Evolutionary conservation across 2,888 invertebrate species (phyloP).

Genomic region (Bunonema sp.): DNA sequence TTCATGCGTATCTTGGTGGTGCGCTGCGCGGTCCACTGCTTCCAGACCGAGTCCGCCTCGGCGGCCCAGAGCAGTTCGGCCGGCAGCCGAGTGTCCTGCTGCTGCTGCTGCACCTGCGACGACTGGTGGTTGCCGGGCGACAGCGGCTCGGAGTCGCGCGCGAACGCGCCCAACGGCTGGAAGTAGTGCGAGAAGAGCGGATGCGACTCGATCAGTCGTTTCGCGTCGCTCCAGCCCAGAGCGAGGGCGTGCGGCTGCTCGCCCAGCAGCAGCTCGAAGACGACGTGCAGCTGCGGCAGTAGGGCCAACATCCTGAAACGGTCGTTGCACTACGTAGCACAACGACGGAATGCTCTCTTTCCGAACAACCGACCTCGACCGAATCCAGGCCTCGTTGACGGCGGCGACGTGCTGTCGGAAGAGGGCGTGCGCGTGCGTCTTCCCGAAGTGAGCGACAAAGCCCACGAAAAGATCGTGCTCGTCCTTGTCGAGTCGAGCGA

Average conservation of each 20-base stretch:
- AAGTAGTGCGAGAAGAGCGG: constrained; percentile 80
- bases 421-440: constrained; percentile 13
- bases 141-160: constrained; percentile 14
- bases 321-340: background rate
- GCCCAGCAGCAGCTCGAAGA: constrained; percentile 17
- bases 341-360: too few relatives aligned
- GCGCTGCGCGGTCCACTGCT: constrained; percentile 54
- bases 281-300: constrained; percentile 18
- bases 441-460: constrained; percentile 23
- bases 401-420: constrained; percentile 21
- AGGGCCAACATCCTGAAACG: constrained; percentile 13
- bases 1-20: too few relatives aligned
- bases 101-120: background rate
- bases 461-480: constrained; percentile 11
- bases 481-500: constrained; percentile 7
- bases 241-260: constrained; percentile 47
- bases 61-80: constrained; percentile 2
- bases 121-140: background rate
- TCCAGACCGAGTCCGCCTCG: constrained; percentile 39
- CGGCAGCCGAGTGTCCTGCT: background rate
- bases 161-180: constrained; percentile 17
- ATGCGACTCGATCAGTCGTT: constrained; percentile 70
- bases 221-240: constrained; percentile 71
- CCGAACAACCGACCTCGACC: too few relatives aligned
- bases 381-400: constrained; percentile 22